Conservation (phyloP, 2,113 vertebrate genomes). For the Dromaius novaehollandiae region DNA sequence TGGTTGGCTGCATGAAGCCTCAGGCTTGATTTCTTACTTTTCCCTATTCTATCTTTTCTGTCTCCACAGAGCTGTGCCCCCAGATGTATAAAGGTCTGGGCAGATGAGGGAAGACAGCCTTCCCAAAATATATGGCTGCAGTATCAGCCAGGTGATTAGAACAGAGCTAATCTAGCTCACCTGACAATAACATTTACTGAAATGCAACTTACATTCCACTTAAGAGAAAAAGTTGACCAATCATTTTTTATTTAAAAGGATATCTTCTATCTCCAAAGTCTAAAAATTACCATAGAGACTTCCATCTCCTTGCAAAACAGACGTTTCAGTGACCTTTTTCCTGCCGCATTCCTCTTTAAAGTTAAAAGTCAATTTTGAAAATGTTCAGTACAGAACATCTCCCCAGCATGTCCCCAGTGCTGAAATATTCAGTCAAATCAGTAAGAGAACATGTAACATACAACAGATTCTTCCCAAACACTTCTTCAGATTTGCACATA, state of each 20-base stretch:
- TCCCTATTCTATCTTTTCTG: background rate
- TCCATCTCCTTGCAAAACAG: slow-evolving; percentile 33
- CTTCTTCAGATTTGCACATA: background rate
- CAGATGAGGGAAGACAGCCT: background rate
- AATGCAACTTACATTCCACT: slow-evolving; percentile 48
- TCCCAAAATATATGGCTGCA: background rate
- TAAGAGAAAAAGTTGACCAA: slow-evolving; percentile 62
- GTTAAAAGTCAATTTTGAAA: slow-evolving; percentile 54
- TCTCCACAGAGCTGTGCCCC: background rate
- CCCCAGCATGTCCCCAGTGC: background rate
- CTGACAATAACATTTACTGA: slow-evolving; percentile 66
- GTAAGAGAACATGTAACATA: background rate
- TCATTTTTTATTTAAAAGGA: slow-evolving; percentile 68
- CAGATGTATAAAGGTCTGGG: background rate
- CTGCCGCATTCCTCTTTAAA: slow-evolving; percentile 44
- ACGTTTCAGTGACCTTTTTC: slow-evolving; percentile 25
- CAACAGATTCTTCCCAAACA: background rate
- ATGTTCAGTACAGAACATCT: background rate
- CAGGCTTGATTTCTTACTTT: background rate
- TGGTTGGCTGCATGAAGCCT: background rate
- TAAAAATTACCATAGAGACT: slow-evolving; percentile 43
- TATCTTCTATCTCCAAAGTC: slow-evolving; percentile 60
- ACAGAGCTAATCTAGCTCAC: slow-evolving; percentile 33
- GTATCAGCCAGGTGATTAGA: slow-evolving; percentile 31
- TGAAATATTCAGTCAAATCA: background rate